Evolutionary conservation across 2,797 vertebrate genomes (phyloP).

Genomic region (Nasua narica): DNA sequence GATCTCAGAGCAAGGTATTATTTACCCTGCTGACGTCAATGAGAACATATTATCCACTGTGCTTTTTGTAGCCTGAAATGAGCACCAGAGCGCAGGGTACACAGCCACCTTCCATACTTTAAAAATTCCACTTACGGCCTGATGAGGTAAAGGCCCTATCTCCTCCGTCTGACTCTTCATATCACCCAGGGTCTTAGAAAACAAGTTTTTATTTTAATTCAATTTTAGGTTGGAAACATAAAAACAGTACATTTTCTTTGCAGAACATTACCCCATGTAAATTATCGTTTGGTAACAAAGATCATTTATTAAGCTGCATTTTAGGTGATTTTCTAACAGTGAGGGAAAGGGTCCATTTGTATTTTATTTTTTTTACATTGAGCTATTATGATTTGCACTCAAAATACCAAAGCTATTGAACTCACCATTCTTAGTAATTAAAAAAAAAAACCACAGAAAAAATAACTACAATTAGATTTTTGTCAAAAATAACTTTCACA

Average conservation of each 20-base stretch:
- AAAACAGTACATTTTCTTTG: conserved; percentile 75
- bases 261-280: conserved; percentile 72
- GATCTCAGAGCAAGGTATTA: conserved; percentile 67
- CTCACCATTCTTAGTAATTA: conserved; percentile 60
- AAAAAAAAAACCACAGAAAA: conserved; percentile 47
- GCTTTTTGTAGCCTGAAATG: conserved; percentile 65
- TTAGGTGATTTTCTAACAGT: conserved; percentile 58
- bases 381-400: conserved; percentile 58
- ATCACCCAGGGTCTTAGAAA: conserved; percentile 66
- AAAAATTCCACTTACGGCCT: neutral
- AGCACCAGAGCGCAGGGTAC: conserved; percentile 51
- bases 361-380: conserved; percentile 54
- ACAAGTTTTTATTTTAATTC: conserved; percentile 77
- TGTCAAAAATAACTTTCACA: conserved; percentile 63
- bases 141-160: neutral
- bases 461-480: conserved; percentile 59
- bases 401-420: conserved; percentile 67
- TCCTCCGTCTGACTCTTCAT: neutral
- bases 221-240: conserved; percentile 68
- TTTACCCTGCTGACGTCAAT: conserved; percentile 81
- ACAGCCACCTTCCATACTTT: neutral
- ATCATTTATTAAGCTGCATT: conserved; percentile 69
- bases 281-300: conserved; percentile 68
- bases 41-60: conserved; percentile 73
- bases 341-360: conserved; percentile 54